A percentile compares a stretch with the other conserved stretches of the same genome.
Conservation (phyloP, 2,113 vertebrate genomes). For the Parotia lawesii region DNA sequence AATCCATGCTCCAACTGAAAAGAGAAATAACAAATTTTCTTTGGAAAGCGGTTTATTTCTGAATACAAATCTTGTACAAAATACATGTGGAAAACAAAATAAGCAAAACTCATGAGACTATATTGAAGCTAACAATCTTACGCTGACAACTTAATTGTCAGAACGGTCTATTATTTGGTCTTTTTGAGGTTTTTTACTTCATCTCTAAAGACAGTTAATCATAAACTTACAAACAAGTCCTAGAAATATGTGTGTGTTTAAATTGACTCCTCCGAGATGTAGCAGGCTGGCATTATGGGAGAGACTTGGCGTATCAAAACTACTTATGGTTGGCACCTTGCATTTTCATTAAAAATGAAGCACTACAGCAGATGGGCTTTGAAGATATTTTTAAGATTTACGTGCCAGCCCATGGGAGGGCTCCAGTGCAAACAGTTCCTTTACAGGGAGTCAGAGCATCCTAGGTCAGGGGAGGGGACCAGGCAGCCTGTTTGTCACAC, state of each 20-base stretch:
- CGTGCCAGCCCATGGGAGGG: constrained; percentile 55
- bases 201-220: constrained; percentile 3
- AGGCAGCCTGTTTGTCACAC: constrained; percentile 53
- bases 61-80: not conserved
- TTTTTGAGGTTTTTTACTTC: not conserved
- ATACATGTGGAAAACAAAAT: not conserved
- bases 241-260: constrained; percentile 21
- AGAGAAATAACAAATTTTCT: not conserved
- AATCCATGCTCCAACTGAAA: not conserved
- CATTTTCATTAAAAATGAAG: constrained; percentile 73
- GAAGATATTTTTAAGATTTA: constrained; percentile 71
- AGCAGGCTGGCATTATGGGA: constrained; percentile 20
- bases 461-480: constrained; percentile 39
- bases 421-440: constrained; percentile 59
- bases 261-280: constrained; percentile 45
- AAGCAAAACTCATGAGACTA: not conserved
- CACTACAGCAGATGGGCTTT: constrained; percentile 60
- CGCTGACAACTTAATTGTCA: not conserved
- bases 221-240: constrained; percentile 9
- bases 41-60: not conserved
- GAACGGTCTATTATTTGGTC: not conserved
- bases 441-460: constrained; percentile 23
- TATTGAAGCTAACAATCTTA: not conserved
- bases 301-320: constrained; percentile 20
- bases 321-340: constrained; percentile 38